phyloP scores from a whole-genome alignment of 37 sponge, comb jelly and placozoan genomes.

The Ephydatia muelleri region DNA sequence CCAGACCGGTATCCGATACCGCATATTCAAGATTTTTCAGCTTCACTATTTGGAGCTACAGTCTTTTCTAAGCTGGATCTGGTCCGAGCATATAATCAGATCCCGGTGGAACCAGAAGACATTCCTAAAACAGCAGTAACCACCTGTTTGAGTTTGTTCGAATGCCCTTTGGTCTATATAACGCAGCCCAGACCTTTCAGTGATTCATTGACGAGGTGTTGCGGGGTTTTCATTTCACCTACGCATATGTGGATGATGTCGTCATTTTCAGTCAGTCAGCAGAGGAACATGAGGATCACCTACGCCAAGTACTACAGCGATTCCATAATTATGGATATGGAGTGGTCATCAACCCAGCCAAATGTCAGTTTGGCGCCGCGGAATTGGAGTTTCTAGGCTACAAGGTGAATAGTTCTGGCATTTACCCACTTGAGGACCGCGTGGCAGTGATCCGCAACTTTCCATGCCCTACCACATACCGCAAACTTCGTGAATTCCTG shows the following conservation, averaged over 20 bases:
- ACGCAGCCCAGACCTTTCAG: too few relatives aligned
- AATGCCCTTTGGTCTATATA: conserved; percentile 50
- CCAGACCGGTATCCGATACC: conserved; percentile 67
- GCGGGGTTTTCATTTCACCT: neutral
- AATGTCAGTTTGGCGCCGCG: conserved; percentile 26
- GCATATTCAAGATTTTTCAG: conserved; percentile 49
- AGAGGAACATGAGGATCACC: conserved; percentile 52
- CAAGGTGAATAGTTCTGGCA: conserved; percentile 15
- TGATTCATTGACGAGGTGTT: too few relatives aligned
- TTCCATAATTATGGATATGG: conserved; percentile 27
- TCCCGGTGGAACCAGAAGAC: too few relatives aligned
- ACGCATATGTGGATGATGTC: conserved; percentile 18
- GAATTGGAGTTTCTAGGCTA: conserved; percentile 24
- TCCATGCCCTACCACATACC: conserved; percentile 25
- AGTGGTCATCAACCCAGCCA: conserved; percentile 45
- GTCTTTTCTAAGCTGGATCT: too few relatives aligned
- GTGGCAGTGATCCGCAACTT: conserved; percentile 36
- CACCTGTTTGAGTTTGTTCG: conserved; percentile 29
- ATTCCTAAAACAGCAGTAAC: conserved; percentile 38
- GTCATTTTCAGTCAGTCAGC: conserved; percentile 10
- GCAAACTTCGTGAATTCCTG: conserved; percentile 41
- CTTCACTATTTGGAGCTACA: conserved; percentile 39
- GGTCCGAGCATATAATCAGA: too few relatives aligned
- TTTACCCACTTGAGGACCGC: conserved; percentile 11
- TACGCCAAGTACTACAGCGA: conserved; percentile 12